phyloP scores from a whole-genome alignment of 2,113 vertebrate species.

The Mustela nigripes region DNA sequence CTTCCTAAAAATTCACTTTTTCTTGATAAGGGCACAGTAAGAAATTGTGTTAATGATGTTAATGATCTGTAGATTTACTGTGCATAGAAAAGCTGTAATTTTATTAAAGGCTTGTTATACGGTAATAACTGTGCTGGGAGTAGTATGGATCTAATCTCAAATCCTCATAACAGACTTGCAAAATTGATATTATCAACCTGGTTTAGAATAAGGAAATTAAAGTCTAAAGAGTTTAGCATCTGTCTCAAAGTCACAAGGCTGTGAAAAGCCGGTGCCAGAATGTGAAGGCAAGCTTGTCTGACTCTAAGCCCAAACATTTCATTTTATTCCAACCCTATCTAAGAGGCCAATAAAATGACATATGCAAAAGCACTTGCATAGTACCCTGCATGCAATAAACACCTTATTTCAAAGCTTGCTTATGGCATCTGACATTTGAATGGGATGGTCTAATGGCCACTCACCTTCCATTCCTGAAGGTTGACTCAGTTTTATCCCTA shows the following conservation, averaged over 20 bases:
- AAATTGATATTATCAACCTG: neutral
- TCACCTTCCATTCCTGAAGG: neutral
- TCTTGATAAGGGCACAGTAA: neutral
- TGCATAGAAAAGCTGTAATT: neutral
- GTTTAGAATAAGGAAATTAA: neutral
- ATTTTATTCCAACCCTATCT: neutral
- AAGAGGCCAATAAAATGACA: neutral
- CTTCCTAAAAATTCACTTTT: neutral
- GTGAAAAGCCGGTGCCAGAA: neutral
- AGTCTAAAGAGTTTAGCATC: neutral
- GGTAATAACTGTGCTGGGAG: neutral
- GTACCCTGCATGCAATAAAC: neutral
- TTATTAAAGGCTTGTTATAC: neutral
- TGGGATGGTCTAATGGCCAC: neutral
- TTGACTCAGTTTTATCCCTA: neutral
- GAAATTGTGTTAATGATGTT: neutral
- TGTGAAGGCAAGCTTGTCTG: neutral
- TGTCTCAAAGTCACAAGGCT: neutral
- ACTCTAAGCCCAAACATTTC: neutral
- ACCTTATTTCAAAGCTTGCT: neutral
- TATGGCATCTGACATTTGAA: neutral
- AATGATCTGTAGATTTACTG: neutral
- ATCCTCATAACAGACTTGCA: neutral
- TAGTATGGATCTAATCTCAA: neutral
- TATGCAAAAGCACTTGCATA: neutral